Base-by-base conservation (phyloP, 2,113 vertebrate species). In the Sarotherodon lohbergeri region DNA sequence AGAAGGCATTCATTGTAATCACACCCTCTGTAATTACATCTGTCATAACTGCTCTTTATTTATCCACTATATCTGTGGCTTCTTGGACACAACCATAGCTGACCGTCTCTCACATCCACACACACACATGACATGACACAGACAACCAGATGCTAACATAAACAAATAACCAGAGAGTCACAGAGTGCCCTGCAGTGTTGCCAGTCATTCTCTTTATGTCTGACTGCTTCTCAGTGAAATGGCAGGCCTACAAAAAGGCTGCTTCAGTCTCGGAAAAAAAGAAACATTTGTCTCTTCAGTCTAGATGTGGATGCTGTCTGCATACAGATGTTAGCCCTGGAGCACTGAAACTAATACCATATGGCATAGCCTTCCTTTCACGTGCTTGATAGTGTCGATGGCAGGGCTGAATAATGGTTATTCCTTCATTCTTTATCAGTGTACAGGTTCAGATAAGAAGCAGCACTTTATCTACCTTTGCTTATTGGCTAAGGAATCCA, bases 291-390 rank as follows among this genome's bases (percentile, higher is more conserved):
- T 91, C 52, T 92, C 56, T 61, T 84, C 84, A 55, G 86, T 87
- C 73, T 82, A 81, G 79, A 39, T 79, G 85, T 78, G 61, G 84
- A 91, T 10, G 81, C 54, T 71, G 80, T 90, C 88, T 94, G 86
- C 80, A 83, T 91, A 79, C 91, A 95, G 95, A 93, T 91, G 94
- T 94, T 89, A 9, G 80, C 83, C 91, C 88, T 32, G 27, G 22
- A 32, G 93, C 90, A 5, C 80, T 87, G 85, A 91, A 93, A 91
- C 85, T 76, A 80, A 92, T 5, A 63, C 78, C 87, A 87, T 88
- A 91, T 91, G 88, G 89, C 80, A 9, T 19, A 66, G 66, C 24
- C 84, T 83, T 88, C 86, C 55, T 36, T 86, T 84, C 76, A 87
- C 19, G 5, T 84, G 83, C 78, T 68, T 46, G 17, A 73, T 82